Conservation (phyloP, 1,140 invertebrate genomes). For the Megalonaias nervosa region DNA sequence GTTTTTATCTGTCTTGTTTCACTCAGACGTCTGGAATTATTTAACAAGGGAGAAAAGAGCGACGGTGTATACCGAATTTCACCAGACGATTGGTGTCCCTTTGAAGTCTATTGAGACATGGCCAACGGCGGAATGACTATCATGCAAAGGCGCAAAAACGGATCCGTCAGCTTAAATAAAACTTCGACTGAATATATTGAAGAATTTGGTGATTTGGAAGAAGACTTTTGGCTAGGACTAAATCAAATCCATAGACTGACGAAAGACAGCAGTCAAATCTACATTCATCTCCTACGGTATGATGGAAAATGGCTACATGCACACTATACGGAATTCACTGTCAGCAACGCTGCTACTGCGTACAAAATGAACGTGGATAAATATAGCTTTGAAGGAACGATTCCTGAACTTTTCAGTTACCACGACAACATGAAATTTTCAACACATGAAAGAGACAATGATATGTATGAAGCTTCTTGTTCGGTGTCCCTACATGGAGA, state of each 20-base stretch:
- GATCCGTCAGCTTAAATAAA: constrained; percentile 86
- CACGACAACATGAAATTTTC: constrained; percentile 27
- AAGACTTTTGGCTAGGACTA: constrained; percentile 70
- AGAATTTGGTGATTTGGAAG: constrained; percentile 88
- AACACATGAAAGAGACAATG: constrained; percentile 1
- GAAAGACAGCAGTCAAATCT: not conserved
- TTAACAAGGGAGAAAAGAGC: not conserved
- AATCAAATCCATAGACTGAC: constrained; percentile 9
- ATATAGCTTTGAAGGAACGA: constrained; percentile 13
- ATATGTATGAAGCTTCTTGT: constrained; percentile 2
- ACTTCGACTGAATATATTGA: constrained; percentile 95
- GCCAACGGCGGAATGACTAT: constrained; percentile 15
- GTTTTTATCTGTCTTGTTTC: too few relatives aligned
- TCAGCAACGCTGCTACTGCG: constrained; percentile 13
- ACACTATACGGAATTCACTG: constrained; percentile 10
- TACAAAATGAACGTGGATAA: constrained; percentile 27
- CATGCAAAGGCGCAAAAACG: constrained; percentile 77
- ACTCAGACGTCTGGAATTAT: not conserved
- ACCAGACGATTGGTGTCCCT: constrained; percentile 20
- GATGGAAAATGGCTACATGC: constrained; percentile 2
- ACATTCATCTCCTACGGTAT: not conserved
- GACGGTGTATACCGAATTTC: constrained; percentile 16
- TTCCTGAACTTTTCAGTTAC: constrained; percentile 15
- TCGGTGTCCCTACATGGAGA: not conserved
- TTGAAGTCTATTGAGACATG: constrained; percentile 23